phyloP scores from a whole-genome alignment of 2,113 vertebrate genomes.

The Hylia prasina region DNA sequence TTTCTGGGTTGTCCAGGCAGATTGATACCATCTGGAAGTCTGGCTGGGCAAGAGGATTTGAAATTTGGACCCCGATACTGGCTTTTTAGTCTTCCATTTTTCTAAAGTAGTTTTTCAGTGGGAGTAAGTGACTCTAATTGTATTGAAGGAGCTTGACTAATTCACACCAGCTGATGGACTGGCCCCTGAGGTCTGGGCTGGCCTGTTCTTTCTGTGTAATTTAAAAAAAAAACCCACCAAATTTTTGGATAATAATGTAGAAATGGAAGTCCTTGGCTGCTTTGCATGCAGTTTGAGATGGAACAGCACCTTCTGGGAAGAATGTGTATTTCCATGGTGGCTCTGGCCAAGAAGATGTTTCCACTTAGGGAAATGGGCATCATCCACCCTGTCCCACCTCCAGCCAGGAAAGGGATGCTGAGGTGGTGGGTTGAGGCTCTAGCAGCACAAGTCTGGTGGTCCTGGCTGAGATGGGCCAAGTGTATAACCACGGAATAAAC shows the following conservation, averaged over 20 bases:
- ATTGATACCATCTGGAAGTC: constrained; percentile 30
- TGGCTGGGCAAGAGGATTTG: not conserved
- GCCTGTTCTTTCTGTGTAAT: not conserved
- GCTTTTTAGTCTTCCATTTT: constrained; percentile 21
- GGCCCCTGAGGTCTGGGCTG: constrained; percentile 45
- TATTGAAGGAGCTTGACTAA: constrained; percentile 47
- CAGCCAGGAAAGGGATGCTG: not conserved
- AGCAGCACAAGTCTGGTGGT: not conserved
- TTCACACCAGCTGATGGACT: constrained; percentile 47
- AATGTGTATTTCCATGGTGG: not conserved
- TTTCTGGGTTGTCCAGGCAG: constrained; percentile 15
- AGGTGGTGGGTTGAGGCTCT: not conserved
- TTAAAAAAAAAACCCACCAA: not conserved
- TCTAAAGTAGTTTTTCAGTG: constrained; percentile 36
- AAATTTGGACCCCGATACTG: constrained; percentile 31
- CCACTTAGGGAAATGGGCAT: not conserved
- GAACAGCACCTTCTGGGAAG: not conserved
- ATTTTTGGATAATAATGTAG: not conserved
- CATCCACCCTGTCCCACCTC: not conserved
- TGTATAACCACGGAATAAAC: not conserved
- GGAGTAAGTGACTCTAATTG: constrained; percentile 38
- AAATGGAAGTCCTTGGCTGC: not conserved
- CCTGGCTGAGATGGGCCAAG: not conserved
- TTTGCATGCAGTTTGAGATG: not conserved
- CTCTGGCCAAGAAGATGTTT: not conserved